Conservation (phyloP, 1,140 invertebrate genomes). For the Nomia melanderi region DNA sequence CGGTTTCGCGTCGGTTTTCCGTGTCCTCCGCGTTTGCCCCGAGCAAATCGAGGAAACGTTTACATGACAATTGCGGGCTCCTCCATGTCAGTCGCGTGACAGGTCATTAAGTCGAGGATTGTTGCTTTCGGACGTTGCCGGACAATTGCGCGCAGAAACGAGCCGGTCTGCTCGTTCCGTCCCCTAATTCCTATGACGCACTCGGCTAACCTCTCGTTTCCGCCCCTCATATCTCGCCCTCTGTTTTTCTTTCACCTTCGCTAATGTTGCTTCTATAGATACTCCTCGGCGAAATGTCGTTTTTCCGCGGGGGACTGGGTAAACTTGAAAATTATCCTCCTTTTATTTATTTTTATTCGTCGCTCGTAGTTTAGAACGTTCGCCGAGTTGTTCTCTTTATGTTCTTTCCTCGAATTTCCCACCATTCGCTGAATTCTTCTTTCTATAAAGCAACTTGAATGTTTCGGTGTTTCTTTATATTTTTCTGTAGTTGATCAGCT, state of each 20-base stretch:
- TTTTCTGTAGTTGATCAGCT: no score
- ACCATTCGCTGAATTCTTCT: no score
- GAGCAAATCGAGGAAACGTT: conserved; percentile 39
- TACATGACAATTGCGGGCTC: conserved; percentile 22
- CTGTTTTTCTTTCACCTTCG: neutral
- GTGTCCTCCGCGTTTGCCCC: conserved; percentile 12
- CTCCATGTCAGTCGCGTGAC: conserved; percentile 17
- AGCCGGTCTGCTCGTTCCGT: neutral
- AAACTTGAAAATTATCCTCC: no score
- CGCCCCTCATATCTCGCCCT: neutral
- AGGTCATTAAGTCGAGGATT: conserved; percentile 43
- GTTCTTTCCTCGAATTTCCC: no score
- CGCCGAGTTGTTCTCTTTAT: no score
- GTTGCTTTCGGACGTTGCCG: neutral
- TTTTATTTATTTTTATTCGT: no score
- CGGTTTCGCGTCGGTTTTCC: neutral
- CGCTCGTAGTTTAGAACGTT: no score
- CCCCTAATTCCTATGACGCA: neutral
- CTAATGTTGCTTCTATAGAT: neutral
- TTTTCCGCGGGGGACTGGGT: no score
- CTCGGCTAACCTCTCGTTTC: neutral
- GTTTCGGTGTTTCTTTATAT: no score
- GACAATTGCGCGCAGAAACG: neutral
- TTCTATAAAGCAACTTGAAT: no score
- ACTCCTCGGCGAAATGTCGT: neutral